phyloP scores from a whole-genome alignment of 2,113 vertebrate genomes.

The Sphyrna mokarran region DNA sequence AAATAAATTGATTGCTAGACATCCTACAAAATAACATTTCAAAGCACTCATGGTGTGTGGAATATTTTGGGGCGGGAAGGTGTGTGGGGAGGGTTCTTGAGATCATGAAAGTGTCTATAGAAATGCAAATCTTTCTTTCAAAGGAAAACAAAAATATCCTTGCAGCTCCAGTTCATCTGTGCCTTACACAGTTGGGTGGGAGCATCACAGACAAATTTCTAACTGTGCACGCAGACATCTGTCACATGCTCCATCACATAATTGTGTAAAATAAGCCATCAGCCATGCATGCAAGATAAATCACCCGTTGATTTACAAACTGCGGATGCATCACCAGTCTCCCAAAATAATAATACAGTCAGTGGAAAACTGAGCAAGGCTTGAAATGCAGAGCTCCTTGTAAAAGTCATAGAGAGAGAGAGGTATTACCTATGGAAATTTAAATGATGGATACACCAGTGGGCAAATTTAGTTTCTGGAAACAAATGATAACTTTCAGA shows the following conservation, averaged over 20 bases:
- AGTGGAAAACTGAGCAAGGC: background rate
- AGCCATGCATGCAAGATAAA: background rate
- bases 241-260: background rate
- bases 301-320: background rate
- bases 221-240: background rate
- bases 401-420: background rate
- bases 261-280: background rate
- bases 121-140: background rate
- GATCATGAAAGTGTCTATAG: too few species aligned
- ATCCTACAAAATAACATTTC: background rate
- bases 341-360: background rate
- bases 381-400: background rate
- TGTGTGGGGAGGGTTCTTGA: background rate
- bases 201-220: background rate
- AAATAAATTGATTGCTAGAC: background rate
- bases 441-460: conserved; percentile 1
- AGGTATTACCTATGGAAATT: background rate
- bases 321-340: background rate
- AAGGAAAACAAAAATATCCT: background rate
- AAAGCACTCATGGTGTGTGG: background rate
- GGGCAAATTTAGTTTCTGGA: background rate
- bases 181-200: background rate
- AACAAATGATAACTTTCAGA: background rate
- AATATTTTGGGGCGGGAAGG: background rate
- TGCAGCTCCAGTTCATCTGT: background rate